Conservation (phyloP, 2,113 vertebrate species). For the Gorilla gorilla region DNA sequence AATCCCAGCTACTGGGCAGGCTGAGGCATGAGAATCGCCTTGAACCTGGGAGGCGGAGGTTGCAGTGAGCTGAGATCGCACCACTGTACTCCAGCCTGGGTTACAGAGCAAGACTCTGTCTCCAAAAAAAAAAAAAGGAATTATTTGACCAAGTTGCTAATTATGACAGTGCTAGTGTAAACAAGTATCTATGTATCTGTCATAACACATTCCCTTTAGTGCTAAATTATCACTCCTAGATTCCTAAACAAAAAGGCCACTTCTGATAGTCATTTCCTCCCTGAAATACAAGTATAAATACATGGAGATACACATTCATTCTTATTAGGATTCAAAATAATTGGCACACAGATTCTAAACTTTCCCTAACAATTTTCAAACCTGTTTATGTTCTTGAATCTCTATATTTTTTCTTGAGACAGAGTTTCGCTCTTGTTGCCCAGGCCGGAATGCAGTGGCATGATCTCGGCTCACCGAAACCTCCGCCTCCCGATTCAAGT, state of each 20-base stretch:
- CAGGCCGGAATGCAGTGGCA: too few relatives aligned
- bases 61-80: too few relatives aligned
- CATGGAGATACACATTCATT: neutral
- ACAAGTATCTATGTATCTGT: neutral
- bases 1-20: too few relatives aligned
- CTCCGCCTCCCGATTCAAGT: too few relatives aligned
- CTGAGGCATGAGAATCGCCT: too few relatives aligned
- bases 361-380: conserved; percentile 22
- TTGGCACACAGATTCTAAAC: neutral
- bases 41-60: neutral
- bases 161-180: neutral
- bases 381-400: conserved; percentile 5
- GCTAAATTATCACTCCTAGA: neutral
- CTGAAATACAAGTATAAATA: conserved; percentile 16
- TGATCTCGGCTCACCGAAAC: too few relatives aligned
- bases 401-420: neutral
- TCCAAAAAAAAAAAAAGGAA: neutral
- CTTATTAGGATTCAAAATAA: conserved; percentile 2
- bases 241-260: neutral
- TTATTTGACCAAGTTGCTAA: neutral
- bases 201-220: neutral
- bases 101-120: too few relatives aligned
- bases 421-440: too few relatives aligned
- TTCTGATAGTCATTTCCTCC: neutral
- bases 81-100: too few relatives aligned